Evolutionary conservation across 2,888 invertebrate species (phyloP), one percentile per base, ranked within the genome.

Genomic region (Pseudeuparius sepicola): DNA sequence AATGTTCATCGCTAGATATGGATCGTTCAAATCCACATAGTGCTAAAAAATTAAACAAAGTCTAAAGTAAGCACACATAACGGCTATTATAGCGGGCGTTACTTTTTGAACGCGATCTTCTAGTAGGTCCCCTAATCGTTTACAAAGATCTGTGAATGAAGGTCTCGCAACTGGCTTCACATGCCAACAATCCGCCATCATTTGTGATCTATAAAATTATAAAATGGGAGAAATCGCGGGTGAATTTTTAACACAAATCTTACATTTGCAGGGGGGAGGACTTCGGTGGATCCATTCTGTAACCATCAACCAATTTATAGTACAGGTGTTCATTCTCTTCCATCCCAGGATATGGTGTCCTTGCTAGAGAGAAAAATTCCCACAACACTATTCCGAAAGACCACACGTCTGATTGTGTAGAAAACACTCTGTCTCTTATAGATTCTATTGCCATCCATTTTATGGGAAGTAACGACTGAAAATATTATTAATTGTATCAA

Each of bases 381-480:
- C 90, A 90, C 1, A 90, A 58, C 1, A 89, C 85, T 39, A 92
- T 81, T 3, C 90, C 90, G 55, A 78, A 90, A 0, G 92, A 84
- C 93, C 93, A 94, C 40, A 93, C 83, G 57, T 96, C 94, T 1
- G 92, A 93, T 54, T 92, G 89, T 0, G 88, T 89, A 2, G 93
- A 92, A 59, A 93, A 96, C 20, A 90, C 73, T 36, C 84, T 71
- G 64, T 93, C 92, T 34, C 82, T 75, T 46, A 96, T 81, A 2
- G 92, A 90, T 61, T 96, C 94, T 37, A 94, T 71, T 0, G 94
- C 90, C 71, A 96, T 75, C 96, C 94, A 96, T 60, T 93, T 96
- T n/a, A 94, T 78, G 12, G 94, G 94, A 5, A 94, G 64, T 0
- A 78, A 81, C 26, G 81, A 78, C 78, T 79, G 60, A 4, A 65